Evolutionary conservation across 2,888 invertebrate genomes (phyloP).

Genomic region (Druceiella hillmani): DNA sequence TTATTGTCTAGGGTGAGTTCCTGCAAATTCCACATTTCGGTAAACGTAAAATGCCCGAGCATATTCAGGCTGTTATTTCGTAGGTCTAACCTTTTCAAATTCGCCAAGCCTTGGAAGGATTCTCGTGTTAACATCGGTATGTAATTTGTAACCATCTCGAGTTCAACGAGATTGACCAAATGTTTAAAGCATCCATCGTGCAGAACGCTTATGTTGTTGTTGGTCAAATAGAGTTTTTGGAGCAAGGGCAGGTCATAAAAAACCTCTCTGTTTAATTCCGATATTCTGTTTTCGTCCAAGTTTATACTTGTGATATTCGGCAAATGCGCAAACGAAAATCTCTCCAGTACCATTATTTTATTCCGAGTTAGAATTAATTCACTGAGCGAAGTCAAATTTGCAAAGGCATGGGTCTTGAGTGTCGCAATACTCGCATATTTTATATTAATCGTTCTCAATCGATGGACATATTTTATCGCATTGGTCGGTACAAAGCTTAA

Average conservation of each 20-base stretch:
- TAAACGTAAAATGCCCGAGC: slow-evolving; percentile 74
- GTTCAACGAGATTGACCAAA: slow-evolving; percentile 65
- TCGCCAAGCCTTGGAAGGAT: slow-evolving; percentile 68
- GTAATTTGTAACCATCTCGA: slow-evolving; percentile 73
- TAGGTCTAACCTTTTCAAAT: slow-evolving; percentile 66
- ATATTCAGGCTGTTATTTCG: slow-evolving; percentile 69
- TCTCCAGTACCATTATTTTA: slow-evolving; percentile 60
- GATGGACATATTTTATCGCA: slow-evolving; percentile 60
- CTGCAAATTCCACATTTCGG: slow-evolving; percentile 66
- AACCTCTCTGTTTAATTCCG: slow-evolving; percentile 66
- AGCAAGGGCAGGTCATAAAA: slow-evolving; percentile 69
- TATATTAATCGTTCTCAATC: slow-evolving; percentile 63
- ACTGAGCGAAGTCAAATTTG: slow-evolving; percentile 64
- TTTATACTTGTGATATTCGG: slow-evolving; percentile 63
- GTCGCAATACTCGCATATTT: slow-evolving; percentile 68
- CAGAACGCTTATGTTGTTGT: slow-evolving; percentile 77
- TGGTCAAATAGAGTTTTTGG: slow-evolving; percentile 71
- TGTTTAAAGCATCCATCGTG: slow-evolving; percentile 82
- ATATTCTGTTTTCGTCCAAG: slow-evolving; percentile 70
- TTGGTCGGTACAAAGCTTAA: slow-evolving; percentile 67
- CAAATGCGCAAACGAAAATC: slow-evolving; percentile 69
- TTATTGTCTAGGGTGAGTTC: slow-evolving; percentile 67
- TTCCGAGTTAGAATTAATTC: slow-evolving; percentile 66
- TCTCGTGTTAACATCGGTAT: slow-evolving; percentile 71
- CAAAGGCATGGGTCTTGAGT: slow-evolving; percentile 69